Conservation (phyloP, 2,113 vertebrate species). For the Neodon shergylaensis region DNA sequence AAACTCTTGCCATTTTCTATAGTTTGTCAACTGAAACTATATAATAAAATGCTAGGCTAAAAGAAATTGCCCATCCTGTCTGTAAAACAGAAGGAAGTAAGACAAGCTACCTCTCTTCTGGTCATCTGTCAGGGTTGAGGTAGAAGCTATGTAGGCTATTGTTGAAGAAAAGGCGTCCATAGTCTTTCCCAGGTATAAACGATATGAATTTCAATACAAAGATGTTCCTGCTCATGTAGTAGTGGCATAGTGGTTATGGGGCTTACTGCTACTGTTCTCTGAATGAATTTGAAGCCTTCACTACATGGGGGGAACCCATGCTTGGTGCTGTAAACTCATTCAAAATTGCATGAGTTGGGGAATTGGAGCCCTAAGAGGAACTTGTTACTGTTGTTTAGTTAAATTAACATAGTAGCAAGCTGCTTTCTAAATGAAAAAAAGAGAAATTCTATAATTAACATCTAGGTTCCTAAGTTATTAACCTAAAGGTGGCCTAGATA, state of each 20-base stretch:
- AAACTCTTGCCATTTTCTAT: not conserved
- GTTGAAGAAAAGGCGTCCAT: not conserved
- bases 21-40: not conserved
- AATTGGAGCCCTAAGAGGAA: not conserved
- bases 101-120: not conserved
- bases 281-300: not conserved
- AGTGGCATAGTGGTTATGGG: not conserved
- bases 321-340: not conserved
- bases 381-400: not conserved
- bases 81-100: not conserved
- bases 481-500: not conserved
- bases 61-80: not conserved
- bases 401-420: not conserved
- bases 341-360: not conserved
- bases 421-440: not conserved
- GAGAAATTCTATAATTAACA: not conserved
- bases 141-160: not conserved
- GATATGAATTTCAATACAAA: not conserved
- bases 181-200: too few relatives aligned
- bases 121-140: not conserved
- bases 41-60: not conserved
- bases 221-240: not conserved
- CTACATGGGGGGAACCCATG: not conserved
- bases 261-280: not conserved
- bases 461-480: not conserved